phyloP scores from a whole-genome alignment of 1,140 invertebrate genomes.

The Trachymyrmex septentrionalis region DNA sequence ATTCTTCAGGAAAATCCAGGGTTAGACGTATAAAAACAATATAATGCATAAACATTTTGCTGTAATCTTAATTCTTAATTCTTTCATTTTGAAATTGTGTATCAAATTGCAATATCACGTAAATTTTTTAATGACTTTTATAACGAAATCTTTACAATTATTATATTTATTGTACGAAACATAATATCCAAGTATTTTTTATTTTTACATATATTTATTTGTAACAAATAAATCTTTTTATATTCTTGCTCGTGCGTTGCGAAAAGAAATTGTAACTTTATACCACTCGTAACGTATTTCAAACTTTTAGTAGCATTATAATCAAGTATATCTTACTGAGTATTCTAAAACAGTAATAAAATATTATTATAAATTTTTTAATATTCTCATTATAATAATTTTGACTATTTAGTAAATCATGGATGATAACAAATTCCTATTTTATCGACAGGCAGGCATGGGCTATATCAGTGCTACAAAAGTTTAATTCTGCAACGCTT shows the following conservation, averaged over 20 bases:
- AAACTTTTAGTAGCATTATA: neutral
- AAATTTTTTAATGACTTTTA: no score
- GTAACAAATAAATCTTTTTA: neutral
- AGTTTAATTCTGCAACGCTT: conserved; percentile 53
- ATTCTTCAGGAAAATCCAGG: neutral
- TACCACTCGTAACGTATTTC: neutral
- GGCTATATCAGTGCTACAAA: neutral
- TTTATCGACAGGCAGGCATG: conserved; percentile 64
- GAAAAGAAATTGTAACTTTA: neutral
- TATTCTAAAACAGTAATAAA: neutral
- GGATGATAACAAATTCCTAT: neutral
- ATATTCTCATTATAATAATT: neutral
- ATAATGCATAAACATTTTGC: neutral
- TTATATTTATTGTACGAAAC: neutral
- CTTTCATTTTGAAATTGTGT: neutral
- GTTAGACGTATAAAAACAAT: conserved; percentile 1
- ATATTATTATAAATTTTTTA: conserved; percentile 6
- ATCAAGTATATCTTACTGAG: neutral
- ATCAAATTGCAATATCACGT: neutral
- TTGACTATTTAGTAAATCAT: neutral
- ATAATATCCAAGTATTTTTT: neutral
- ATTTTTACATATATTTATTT: neutral
- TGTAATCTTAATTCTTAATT: neutral
- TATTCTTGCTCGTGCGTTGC: neutral
- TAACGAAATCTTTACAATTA: neutral